Evolutionary conservation across 1,140 invertebrate genomes (phyloP).

Genomic region (Oncopodura yosiiana): DNA sequence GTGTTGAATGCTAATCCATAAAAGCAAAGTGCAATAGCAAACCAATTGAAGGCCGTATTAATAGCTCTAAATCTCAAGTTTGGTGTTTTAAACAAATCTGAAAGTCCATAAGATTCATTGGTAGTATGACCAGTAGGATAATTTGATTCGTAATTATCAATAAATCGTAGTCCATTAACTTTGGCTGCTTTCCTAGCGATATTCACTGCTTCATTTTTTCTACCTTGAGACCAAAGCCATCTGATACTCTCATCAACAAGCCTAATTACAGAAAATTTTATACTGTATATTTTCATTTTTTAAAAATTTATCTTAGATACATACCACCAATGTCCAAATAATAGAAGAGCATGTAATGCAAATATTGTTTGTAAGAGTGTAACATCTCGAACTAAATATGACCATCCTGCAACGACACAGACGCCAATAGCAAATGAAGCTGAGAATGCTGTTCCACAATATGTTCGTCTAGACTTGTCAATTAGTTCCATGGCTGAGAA

Average conservation of each 20-base stretch:
- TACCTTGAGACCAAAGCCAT: conserved; percentile 68
- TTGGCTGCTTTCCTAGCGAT: conserved; percentile 61
- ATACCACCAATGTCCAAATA: conserved; percentile 66
- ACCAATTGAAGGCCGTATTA: conserved; percentile 18
- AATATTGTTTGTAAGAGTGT: conserved; percentile 64
- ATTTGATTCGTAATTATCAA: neutral
- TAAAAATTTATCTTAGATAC: conserved; percentile 3
- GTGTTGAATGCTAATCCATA: conserved; percentile 74
- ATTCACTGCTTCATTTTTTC: conserved; percentile 54
- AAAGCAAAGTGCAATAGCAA: conserved; percentile 71
- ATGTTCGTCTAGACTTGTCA: conserved; percentile 64
- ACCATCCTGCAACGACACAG: conserved; percentile 71
- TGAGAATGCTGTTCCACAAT: conserved; percentile 71
- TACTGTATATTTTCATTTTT: neutral
- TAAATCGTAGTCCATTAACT: conserved; percentile 51
- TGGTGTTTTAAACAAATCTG: conserved; percentile 67
- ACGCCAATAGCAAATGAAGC: conserved; percentile 68
- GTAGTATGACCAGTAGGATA: conserved; percentile 25
- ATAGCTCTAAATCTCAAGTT: conserved; percentile 48
- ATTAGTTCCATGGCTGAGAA: conserved; percentile 69
- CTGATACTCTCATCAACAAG: conserved; percentile 72
- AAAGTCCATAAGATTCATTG: conserved; percentile 45
- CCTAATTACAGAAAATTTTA: too few relatives aligned
- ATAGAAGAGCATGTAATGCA: conserved; percentile 60
- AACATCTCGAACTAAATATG: conserved; percentile 63